Percentiles rank a stretch among this genome's conserved stretches.
Conservation (phyloP, 2,113 vertebrate genomes). For the Xiphophorus maculatus region DNA sequence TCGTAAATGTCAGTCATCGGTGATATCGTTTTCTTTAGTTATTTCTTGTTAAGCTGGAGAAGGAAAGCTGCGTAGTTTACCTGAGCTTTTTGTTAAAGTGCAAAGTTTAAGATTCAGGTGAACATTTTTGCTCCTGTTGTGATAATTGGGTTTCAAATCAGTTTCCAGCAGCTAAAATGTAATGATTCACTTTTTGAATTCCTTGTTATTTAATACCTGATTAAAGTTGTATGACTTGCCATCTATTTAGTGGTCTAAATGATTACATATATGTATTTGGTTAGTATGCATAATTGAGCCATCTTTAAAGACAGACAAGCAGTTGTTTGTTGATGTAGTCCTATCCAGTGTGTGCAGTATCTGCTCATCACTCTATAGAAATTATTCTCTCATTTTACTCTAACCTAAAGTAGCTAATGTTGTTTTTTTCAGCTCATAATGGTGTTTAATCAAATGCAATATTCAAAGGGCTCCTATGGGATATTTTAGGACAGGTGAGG, state of each 20-base stretch:
- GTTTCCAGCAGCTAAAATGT: neutral
- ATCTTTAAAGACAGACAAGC: neutral
- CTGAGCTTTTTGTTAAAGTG: slow-evolving; percentile 12
- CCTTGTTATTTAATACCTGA: neutral
- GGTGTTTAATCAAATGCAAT: slow-evolving; percentile 31
- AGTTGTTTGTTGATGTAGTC: neutral
- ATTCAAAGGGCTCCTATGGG: slow-evolving; percentile 13
- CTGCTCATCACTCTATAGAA: neutral
- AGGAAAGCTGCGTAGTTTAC: slow-evolving; percentile 19
- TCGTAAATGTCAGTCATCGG: slow-evolving; percentile 14
- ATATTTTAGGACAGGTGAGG: slow-evolving; percentile 31
- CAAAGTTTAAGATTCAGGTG: neutral
- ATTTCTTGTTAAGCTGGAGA: slow-evolving; percentile 23
- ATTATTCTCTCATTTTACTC: neutral
- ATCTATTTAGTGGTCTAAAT: neutral
- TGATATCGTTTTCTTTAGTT: slow-evolving; percentile 15
- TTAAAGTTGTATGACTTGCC: neutral
- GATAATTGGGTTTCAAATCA: slow-evolving; percentile 4
- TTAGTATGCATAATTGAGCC: slow-evolving; percentile 3
- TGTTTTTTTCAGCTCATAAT: slow-evolving; percentile 5
- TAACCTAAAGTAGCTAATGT: slow-evolving; percentile 9
- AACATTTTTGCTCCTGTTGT: slow-evolving; percentile 7
- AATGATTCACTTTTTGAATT: neutral
- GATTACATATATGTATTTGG: neutral
- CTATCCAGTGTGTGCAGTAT: neutral